Evolutionary conservation across 2,797 vertebrate species (phyloP).

Genomic region (Anableps anableps): DNA sequence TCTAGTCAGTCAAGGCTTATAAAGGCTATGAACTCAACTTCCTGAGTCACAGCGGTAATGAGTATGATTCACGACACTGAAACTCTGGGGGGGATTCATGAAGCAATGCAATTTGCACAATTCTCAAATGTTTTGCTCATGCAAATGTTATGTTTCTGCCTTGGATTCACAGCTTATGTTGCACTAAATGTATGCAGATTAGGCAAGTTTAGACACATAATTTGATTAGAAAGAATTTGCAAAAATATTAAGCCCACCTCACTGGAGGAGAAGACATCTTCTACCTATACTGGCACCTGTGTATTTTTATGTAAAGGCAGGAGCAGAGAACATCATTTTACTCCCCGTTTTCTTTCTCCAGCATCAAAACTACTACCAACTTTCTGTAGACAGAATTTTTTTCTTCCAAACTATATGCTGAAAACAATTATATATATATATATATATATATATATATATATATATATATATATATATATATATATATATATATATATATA

Average conservation of each 20-base stretch:
- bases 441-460: too few species aligned
- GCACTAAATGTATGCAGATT: too few species aligned
- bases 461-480: too few species aligned
- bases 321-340: too few species aligned
- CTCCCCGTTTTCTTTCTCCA: too few species aligned
- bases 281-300: not conserved
- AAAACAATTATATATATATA: not conserved
- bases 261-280: not conserved
- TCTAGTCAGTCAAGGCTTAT: constrained; percentile 9
- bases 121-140: not conserved
- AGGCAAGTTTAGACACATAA: not conserved
- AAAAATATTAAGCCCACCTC: not conserved
- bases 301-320: not conserved
- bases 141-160: too few species aligned
- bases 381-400: not conserved
- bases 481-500: too few species aligned
- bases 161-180: too few species aligned
- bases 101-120: not conserved
- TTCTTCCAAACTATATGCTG: not conserved
- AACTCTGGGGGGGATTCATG: not conserved
- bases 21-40: constrained; percentile 1
- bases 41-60: not conserved
- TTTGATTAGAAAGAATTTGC: not conserved
- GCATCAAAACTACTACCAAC: not conserved
- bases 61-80: not conserved